Evolutionary conservation across 2,113 vertebrate species (phyloP).

Genomic region (Stigmatopora argus): DNA sequence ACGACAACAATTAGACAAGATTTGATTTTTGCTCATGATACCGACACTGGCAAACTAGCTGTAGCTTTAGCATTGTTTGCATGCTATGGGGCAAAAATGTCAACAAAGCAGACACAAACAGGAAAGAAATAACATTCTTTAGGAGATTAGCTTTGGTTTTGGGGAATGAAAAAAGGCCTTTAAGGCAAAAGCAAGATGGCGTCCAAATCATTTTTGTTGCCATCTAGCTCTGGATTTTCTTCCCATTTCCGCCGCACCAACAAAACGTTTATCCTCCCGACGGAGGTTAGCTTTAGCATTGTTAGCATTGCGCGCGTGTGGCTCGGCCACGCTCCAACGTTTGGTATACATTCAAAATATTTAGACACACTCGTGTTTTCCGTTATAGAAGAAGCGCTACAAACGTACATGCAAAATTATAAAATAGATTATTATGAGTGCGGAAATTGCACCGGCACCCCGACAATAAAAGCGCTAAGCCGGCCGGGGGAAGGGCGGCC

Average conservation of each 20-base stretch:
- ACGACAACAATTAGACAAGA: no score
- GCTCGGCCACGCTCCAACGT: conserved; percentile 3
- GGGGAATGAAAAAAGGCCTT: not conserved
- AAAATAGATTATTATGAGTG: not conserved
- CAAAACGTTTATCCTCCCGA: not conserved
- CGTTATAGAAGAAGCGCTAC: not conserved
- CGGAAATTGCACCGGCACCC: not conserved
- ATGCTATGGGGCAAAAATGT: not conserved
- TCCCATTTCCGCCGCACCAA: not conserved
- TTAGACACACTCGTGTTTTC: conserved; percentile 1
- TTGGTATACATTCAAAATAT: not conserved
- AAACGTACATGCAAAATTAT: not conserved
- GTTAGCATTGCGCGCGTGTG: not conserved
- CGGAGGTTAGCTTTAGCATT: not conserved
- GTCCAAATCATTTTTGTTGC: no score
- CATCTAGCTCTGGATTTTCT: not conserved
- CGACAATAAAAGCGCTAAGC: not conserved
- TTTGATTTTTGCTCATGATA: no score
- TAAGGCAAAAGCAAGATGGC: not conserved
- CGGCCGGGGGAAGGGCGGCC: no score
- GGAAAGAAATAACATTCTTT: not conserved
- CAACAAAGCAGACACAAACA: not conserved
- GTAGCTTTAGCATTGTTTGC: not conserved
- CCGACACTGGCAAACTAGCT: no score
- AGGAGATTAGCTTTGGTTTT: not conserved